Conservation (phyloP, 2,888 invertebrate genomes). For the Drosophila multiciliata region DNA sequence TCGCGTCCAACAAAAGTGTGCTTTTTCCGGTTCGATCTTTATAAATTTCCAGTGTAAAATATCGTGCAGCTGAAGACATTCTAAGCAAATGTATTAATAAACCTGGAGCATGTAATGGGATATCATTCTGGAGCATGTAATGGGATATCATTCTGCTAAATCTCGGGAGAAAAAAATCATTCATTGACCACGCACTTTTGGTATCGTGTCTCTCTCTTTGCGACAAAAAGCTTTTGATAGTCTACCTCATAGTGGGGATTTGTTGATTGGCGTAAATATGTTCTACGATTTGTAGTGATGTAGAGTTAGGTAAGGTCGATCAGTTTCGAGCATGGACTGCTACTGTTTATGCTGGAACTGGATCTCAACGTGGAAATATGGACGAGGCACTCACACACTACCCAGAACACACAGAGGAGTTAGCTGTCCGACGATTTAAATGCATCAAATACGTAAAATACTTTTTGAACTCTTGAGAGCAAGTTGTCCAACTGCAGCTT, state of each 20-base stretch:
- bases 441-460: neutral
- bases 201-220: neutral
- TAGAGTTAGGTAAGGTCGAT: neutral
- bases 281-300: no score
- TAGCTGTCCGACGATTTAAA: neutral
- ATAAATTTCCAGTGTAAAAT: no score
- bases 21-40: neutral
- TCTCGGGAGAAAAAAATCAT: no score
- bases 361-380: neutral
- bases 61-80: no score
- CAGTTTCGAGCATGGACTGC: neutral
- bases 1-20: neutral
- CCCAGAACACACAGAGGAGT: no score
- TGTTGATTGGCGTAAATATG: no score
- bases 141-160: no score
- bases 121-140: no score
- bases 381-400: no score
- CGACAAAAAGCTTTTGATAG: neutral
- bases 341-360: neutral
- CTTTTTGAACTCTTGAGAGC: neutral
- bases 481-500: neutral
- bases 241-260: no score
- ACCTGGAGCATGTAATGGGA: no score
- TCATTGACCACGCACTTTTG: no score
- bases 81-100: neutral